phyloP scores from a whole-genome alignment of 2,888 invertebrate species.

The Hemithea aestivaria region DNA sequence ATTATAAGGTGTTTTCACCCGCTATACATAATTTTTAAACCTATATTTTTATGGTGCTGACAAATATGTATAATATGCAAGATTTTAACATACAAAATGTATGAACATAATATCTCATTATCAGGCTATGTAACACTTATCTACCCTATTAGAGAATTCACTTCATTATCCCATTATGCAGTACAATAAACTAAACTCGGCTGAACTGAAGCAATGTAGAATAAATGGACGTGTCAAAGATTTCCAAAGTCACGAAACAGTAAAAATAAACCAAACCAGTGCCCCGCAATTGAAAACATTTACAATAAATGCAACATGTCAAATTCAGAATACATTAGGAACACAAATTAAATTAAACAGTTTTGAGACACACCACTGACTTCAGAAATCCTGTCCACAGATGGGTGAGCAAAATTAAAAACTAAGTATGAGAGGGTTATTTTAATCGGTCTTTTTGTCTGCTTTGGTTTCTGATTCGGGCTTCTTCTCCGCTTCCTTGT shows the following conservation, averaged over 20 bases:
- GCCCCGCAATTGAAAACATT: slow-evolving; percentile 33
- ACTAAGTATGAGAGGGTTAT: slow-evolving; percentile 45
- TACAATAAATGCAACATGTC: slow-evolving; percentile 48
- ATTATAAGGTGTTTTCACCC: slow-evolving; percentile 49
- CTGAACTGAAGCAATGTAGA: slow-evolving; percentile 44
- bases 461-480: slow-evolving; percentile 75
- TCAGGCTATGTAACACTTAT: slow-evolving; percentile 51
- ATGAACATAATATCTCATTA: slow-evolving; percentile 45
- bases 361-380: slow-evolving; percentile 60
- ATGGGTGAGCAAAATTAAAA: slow-evolving; percentile 70
- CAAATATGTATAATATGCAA: slow-evolving; percentile 50
- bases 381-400: slow-evolving; percentile 69
- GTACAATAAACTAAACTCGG: slow-evolving; percentile 41
- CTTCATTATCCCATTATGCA: slow-evolving; percentile 45
- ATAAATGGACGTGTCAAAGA: slow-evolving; percentile 44
- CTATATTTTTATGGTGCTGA: slow-evolving; percentile 45
- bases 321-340: slow-evolving; percentile 54
- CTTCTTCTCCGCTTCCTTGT: slow-evolving; percentile 44
- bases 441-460: slow-evolving; percentile 73
- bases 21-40: slow-evolving; percentile 29
- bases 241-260: slow-evolving; percentile 62
- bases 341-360: slow-evolving; percentile 52
- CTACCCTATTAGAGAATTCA: slow-evolving; percentile 44
- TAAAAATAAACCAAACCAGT: slow-evolving; percentile 33
- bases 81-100: slow-evolving; percentile 38